These are phyloP conservation scores for Sminthurinus signatus DNA, from an alignment of 1,140 invertebrate genomes.

Conservation along the genomic window DNA sequence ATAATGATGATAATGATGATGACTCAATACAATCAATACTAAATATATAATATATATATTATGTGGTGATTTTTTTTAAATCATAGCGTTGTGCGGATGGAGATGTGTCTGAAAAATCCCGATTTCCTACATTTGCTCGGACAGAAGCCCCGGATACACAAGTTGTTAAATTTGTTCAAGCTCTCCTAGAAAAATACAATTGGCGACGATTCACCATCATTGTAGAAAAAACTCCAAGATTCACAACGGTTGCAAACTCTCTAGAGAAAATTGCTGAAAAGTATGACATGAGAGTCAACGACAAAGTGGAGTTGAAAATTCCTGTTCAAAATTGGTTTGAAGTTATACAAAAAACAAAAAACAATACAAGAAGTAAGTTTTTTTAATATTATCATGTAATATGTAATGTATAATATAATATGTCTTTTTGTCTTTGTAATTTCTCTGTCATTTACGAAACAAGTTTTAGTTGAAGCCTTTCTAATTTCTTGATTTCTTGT, in stretches of 20 bases:
- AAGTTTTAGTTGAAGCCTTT: no score
- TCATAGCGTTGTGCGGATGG: conserved; percentile 88
- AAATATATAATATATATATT: no score
- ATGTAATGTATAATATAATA: no score
- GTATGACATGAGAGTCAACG: conserved; percentile 74
- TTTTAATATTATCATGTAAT: not conserved
- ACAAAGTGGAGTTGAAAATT: conserved; percentile 56
- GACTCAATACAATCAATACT: no score
- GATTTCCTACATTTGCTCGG: conserved; percentile 82
- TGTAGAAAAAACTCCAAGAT: conserved; percentile 63
- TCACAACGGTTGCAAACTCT: conserved; percentile 67
- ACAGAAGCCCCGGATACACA: conserved; percentile 90
- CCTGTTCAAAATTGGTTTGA: conserved; percentile 75
- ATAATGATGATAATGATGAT: no score
- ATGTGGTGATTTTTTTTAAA: conserved; percentile 11
- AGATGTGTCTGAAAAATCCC: conserved; percentile 62
- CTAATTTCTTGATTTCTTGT: no score
- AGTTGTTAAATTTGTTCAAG: conserved; percentile 87
- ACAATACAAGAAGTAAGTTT: conserved; percentile 75
- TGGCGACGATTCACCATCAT: conserved; percentile 93
- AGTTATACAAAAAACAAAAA: conserved; percentile 79
- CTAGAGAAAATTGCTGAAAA: conserved; percentile 62
- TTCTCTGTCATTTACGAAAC: not conserved
- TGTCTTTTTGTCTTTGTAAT: conserved; percentile 2
- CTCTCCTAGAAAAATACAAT: conserved; percentile 77